Conservation (phyloP, 2,797 vertebrate species). For the Epinephelus coioides region DNA sequence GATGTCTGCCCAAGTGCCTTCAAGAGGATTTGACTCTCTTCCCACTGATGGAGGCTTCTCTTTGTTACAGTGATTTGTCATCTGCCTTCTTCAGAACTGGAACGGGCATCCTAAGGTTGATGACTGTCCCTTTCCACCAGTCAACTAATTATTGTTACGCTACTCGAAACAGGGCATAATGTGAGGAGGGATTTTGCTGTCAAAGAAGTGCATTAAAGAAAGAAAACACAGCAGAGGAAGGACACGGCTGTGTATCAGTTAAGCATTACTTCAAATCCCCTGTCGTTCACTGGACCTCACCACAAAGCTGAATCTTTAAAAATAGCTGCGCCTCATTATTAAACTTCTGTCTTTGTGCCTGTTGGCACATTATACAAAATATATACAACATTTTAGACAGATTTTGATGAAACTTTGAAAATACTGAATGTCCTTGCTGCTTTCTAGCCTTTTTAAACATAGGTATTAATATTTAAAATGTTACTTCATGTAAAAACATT, state of each 20-base stretch:
- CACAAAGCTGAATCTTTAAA: slow-evolving; percentile 7
- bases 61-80: slow-evolving; percentile 70
- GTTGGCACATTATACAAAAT: neutral
- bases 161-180: slow-evolving; percentile 36
- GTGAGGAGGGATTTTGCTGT: slow-evolving; percentile 46
- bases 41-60: slow-evolving; percentile 65
- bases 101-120: slow-evolving; percentile 55
- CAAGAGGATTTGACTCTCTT: slow-evolving; percentile 73
- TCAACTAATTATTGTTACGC: slow-evolving; percentile 59
- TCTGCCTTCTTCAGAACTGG: slow-evolving; percentile 58
- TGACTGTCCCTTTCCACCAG: slow-evolving; percentile 62
- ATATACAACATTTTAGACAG: neutral
- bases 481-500: neutral
- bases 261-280: slow-evolving; percentile 20
- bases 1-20: slow-evolving; percentile 74
- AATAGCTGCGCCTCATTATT: neutral
- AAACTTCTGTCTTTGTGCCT: slow-evolving; percentile 9
- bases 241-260: slow-evolving; percentile 33
- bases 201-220: slow-evolving; percentile 29
- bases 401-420: neutral
- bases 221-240: slow-evolving; percentile 31
- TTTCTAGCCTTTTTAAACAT: neutral
- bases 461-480: neutral
- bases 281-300: neutral
- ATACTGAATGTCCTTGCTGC: neutral